Conservation (phyloP, 2,113 vertebrate genomes). For the Maccullochella peelii region DNA sequence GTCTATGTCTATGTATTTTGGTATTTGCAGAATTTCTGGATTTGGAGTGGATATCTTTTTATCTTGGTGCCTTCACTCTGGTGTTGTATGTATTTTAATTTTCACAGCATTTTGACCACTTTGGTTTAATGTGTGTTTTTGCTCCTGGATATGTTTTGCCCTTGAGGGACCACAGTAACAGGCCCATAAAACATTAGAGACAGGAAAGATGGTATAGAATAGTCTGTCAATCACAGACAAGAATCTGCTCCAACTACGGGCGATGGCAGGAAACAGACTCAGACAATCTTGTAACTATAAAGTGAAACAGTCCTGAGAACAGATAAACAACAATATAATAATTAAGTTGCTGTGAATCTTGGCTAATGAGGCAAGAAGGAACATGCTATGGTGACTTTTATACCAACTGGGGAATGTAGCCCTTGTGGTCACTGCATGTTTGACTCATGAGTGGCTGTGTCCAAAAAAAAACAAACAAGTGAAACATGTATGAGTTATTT, state of each 20-base stretch:
- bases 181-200: neutral
- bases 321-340: neutral
- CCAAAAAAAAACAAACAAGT: neutral
- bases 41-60: neutral
- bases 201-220: neutral
- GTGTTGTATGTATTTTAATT: neutral
- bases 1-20: neutral
- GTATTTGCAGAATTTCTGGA: neutral
- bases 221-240: neutral
- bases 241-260: neutral
- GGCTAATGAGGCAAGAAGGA: constrained; percentile 1
- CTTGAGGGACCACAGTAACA: neutral
- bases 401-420: constrained; percentile 1
- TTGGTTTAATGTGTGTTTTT: neutral
- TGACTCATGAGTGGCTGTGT: neutral
- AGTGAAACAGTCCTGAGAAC: constrained; percentile 4
- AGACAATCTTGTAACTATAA: neutral
- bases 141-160: neutral
- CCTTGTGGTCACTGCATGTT: neutral
- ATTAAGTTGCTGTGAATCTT: constrained; percentile 17
- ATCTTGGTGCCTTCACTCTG: neutral
- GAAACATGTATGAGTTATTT: neutral
- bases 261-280: neutral
- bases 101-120: neutral
- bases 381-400: neutral